Percentiles rank a stretch among this genome's conserved stretches.
Conservation (phyloP, 2,888 invertebrate genomes). For the Tipula unca region DNA sequence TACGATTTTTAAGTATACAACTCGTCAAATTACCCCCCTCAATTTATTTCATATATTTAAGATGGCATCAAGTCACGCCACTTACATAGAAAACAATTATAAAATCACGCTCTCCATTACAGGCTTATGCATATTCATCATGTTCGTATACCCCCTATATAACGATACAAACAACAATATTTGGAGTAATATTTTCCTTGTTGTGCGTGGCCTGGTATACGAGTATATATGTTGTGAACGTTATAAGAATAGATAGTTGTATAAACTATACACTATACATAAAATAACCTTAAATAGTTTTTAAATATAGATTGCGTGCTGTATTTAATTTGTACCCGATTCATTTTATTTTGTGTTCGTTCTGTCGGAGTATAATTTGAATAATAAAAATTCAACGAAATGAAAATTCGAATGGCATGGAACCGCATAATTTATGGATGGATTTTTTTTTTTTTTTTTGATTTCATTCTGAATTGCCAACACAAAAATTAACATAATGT, state of each 20-base stretch:
- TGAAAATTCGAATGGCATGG: background rate
- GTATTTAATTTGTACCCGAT: background rate
- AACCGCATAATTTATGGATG: background rate
- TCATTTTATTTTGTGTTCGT: background rate
- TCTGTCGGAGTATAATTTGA: background rate
- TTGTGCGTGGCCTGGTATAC: background rate
- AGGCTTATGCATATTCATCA: background rate
- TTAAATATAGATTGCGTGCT: background rate
- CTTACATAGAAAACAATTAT: background rate
- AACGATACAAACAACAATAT: background rate
- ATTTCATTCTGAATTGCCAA: background rate
- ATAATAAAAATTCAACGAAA: background rate
- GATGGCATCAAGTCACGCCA: background rate
- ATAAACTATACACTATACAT: background rate
- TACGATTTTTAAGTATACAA: background rate
- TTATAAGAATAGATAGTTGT: background rate
- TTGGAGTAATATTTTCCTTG: background rate
- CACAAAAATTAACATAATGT: background rate
- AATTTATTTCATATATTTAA: background rate
- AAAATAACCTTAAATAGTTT: background rate
- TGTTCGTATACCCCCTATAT: background rate
- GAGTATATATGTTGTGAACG: too few relatives aligned
- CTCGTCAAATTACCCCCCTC: background rate
- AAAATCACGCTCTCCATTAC: background rate
- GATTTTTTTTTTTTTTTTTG: background rate